A percentile compares a stretch with the other conserved stretches of the same genome.
Conservation (phyloP, 1,140 invertebrate genomes). For the Micrasema minimum region DNA sequence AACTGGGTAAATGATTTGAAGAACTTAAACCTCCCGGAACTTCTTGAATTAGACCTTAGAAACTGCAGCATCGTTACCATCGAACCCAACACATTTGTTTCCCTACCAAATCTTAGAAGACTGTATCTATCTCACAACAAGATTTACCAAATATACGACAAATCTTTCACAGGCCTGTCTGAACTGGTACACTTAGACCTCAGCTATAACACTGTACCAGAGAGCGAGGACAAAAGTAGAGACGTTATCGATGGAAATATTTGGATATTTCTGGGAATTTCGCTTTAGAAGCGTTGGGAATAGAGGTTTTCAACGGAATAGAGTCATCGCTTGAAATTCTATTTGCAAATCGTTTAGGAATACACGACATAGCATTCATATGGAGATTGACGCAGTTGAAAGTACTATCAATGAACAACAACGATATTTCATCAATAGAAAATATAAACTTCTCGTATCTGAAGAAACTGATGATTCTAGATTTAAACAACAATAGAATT, state of each 20-base stretch:
- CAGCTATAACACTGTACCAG: conserved; percentile 62
- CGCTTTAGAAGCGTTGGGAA: conserved; percentile 54
- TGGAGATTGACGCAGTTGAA: conserved; percentile 59
- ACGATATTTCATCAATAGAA: conserved; percentile 61
- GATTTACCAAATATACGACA: conserved; percentile 59
- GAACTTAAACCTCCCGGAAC: conserved; percentile 51
- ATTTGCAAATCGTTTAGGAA: conserved; percentile 60
- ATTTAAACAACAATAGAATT: conserved; percentile 66
- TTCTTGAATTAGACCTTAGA: conserved; percentile 68
- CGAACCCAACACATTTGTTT: conserved; percentile 58
- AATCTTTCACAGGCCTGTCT: conserved; percentile 59
- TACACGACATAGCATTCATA: conserved; percentile 59
- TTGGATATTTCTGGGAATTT: conserved; percentile 68
- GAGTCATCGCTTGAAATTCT: conserved; percentile 62
- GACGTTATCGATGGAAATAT: conserved; percentile 56
- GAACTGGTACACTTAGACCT: conserved; percentile 65
- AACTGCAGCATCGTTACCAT: conserved; percentile 66
- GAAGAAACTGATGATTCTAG: conserved; percentile 62
- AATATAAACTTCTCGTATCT: conserved; percentile 54
- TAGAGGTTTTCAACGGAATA: conserved; percentile 59
- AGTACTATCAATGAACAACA: conserved; percentile 61
- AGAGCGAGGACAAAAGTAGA: conserved; percentile 50
- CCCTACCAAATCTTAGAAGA: conserved; percentile 60
- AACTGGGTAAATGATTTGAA: conserved; percentile 48
- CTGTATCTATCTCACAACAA: conserved; percentile 67